Evolutionary conservation across 1,140 invertebrate genomes (phyloP), one percentile per base, ranked within the genome.

Genomic region (Eubasilissa regina): DNA sequence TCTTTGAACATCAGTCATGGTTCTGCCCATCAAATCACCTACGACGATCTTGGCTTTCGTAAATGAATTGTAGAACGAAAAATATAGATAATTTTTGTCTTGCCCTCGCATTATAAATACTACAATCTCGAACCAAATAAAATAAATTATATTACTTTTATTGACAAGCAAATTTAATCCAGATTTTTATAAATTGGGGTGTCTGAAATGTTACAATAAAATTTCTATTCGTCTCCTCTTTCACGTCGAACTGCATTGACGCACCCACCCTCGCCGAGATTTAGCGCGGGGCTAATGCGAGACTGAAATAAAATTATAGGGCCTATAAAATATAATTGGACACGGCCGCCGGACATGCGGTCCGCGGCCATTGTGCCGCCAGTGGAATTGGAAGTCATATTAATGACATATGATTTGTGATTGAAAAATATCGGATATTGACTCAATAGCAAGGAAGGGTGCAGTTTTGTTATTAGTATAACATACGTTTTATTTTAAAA

Each of bases 261-360:
- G 48, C 58, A 21, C 44, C 47, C 21, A 77, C 77, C 77, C 77
- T 73, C 10, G 77, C 21, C 17, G 58, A 78, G 77, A 73, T 73
- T 73, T 73, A 68, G 43, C 77, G 35, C 77, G 17, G 13, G 43
- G 45, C 19, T 73, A 78, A 78, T 78, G 77, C 64, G 66, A 70
- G 48, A 62, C 53, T 74, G 66, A 78, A 78, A 78, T 78, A 74
- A 78, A 78, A 78, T 78, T 78, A 78, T 78, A 19, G 76, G 45
- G 45, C 43, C 58, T 9, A 72, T 78, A 70, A 70, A 73, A 73
- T 55, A 73, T 78, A 78, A 78, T 78, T 78, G 44, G 77, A 74
- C 66, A 78, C 19, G 77, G 77, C 66, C 56, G 77, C 44, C 77
- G 66, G 77, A 44, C 53, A 43, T 48, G 15, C 47, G 45, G 56